phyloP scores from a whole-genome alignment of 2,888 invertebrate species.

The Lithosia quadra region DNA sequence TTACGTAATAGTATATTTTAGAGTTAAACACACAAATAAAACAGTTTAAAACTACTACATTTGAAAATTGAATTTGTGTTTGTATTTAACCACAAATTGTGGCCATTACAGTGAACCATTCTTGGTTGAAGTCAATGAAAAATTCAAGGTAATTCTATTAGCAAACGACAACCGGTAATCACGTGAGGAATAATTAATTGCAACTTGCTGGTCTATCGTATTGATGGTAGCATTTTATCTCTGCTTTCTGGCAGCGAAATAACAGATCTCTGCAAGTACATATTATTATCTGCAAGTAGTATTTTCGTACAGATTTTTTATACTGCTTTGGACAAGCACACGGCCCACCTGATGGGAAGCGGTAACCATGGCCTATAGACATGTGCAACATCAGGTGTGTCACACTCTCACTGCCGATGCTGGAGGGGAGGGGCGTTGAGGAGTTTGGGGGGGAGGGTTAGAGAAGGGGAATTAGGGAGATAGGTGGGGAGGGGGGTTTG shows the following conservation, averaged over 20 bases:
- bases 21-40: not conserved
- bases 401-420: too few species aligned
- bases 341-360: too few species aligned
- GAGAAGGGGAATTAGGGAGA: too few species aligned
- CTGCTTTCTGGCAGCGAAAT: too few species aligned
- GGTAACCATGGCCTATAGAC: too few species aligned
- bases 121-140: slow-evolving; percentile 29
- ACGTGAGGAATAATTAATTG: slow-evolving; percentile 44
- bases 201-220: slow-evolving; percentile 12
- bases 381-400: too few species aligned
- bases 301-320: not conserved
- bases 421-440: too few species aligned
- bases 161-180: slow-evolving; percentile 41
- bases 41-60: not conserved
- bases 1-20: too few species aligned
- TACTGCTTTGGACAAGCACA: too few species aligned
- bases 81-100: slow-evolving; percentile 8
- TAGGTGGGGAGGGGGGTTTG: too few species aligned
- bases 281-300: not conserved
- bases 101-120: slow-evolving; percentile 6
- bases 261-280: too few species aligned
- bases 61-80: not conserved
- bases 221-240: not conserved
- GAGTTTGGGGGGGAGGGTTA: too few species aligned
- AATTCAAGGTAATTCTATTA: slow-evolving; percentile 47